phyloP scores from a whole-genome alignment of 2,113 vertebrate genomes.

The Phrynosoma blainvillii region DNA sequence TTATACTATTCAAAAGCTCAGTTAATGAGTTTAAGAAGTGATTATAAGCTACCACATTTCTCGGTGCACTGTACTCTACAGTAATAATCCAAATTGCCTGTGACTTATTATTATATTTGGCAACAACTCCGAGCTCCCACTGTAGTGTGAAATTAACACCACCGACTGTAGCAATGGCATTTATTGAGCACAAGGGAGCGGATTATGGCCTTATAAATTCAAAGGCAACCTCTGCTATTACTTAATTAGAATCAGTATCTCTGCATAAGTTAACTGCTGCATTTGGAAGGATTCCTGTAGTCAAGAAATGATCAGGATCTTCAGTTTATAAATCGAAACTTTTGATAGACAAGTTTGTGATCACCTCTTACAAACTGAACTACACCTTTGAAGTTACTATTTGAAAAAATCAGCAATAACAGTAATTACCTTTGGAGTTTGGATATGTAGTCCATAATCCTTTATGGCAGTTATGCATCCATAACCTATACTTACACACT shows the following conservation, averaged over 20 bases:
- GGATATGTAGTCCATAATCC: not conserved
- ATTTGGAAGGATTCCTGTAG: conserved; percentile 54
- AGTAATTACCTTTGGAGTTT: not conserved
- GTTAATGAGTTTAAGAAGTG: conserved; percentile 71
- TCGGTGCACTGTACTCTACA: conserved; percentile 48
- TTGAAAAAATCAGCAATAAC: not conserved
- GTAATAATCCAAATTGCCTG: conserved; percentile 75
- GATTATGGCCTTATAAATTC: conserved; percentile 75
- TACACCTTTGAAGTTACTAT: not conserved
- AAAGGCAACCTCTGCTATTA: conserved; percentile 75
- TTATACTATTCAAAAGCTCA: conserved; percentile 59
- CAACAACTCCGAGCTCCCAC: conserved; percentile 72
- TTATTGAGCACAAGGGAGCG: conserved; percentile 73
- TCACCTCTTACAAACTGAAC: conserved; percentile 47
- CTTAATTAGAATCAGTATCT: conserved; percentile 74
- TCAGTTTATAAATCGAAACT: conserved; percentile 55
- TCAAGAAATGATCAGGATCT: conserved; percentile 61
- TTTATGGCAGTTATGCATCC: no score
- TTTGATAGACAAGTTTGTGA: conserved; percentile 35
- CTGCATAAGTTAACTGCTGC: conserved; percentile 65
- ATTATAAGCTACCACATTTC: conserved; percentile 70
- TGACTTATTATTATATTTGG: conserved; percentile 76
- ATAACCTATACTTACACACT: no score
- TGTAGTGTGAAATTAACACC: conserved; percentile 77
- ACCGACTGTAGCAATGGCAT: conserved; percentile 64